Evolutionary conservation across 1,140 invertebrate genomes (phyloP), one percentile per base, ranked within the genome.

Genomic region (Drosophila lacertosa): DNA sequence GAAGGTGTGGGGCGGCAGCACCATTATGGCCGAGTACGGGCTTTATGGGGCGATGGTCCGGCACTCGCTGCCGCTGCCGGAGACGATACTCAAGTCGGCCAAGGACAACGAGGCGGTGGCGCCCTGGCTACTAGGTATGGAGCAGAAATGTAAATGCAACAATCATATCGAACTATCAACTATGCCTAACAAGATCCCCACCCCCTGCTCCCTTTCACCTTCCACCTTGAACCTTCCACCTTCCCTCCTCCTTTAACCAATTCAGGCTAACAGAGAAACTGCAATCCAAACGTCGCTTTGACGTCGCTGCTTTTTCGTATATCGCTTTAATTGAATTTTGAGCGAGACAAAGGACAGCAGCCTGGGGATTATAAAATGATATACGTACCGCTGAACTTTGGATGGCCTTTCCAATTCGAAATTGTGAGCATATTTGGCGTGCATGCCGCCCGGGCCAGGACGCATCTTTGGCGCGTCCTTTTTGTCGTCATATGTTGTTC

Each of bases 21-120:
- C 98, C 68, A 99, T 99, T 89, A 99, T 99, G 99, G 98, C 98
- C 50, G 99, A 99, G 92, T 99, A 99, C 89, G 99, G 99, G 0
- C 93, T 99, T 0, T 99, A 99, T 92, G 99, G 99, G 1, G 99
- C 99, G 50, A 99, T 99, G 98, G 98, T 99, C 48, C 93, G 98
- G 73, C 98, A 99, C 93, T 99, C 98, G 18, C 93, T 99, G 45
- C 98, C 98, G 0, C 94, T 99, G 65, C 98, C 98, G 0, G 98
- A 99, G 77, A 99, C 97, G 37, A 99, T 99, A 71, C 94, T 99
- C 53, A 99, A 99, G 93, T 97, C 96, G 91, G 97, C 97, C 88
- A 98, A 98, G 92, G 97, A 98, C 76, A 97, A 97, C 92, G 96
- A 98, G 84, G 97, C 96, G 68, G 97, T 98, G 59, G 98, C 98